phyloP scores from a whole-genome alignment of 1,140 invertebrate species.

The Habropoda laboriosa region DNA sequence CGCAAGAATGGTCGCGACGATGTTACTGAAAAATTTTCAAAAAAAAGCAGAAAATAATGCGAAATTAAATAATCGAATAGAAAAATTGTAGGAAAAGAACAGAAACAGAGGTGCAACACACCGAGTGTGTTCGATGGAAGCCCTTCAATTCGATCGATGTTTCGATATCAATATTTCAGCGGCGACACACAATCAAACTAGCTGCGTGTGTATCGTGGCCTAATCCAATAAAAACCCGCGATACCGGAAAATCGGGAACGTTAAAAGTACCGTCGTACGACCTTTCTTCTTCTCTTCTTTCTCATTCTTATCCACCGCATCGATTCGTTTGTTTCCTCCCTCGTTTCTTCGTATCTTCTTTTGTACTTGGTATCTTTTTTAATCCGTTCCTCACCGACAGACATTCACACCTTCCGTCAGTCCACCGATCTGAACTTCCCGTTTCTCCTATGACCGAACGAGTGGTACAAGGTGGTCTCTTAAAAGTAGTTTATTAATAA shows the following conservation, averaged over 20 bases:
- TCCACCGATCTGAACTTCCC: background rate
- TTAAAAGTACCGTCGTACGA: background rate
- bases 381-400: background rate
- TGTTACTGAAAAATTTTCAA: too few relatives aligned
- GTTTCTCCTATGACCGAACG: constrained; percentile 8
- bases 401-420: too few relatives aligned
- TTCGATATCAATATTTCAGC: constrained; percentile 18
- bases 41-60: too few relatives aligned
- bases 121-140: background rate
- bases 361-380: background rate
- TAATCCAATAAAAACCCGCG: background rate
- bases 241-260: background rate
- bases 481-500: too few relatives aligned
- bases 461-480: constrained; percentile 45
- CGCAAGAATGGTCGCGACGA: background rate
- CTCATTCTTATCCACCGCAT: background rate
- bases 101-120: background rate
- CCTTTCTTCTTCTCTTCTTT: constrained; percentile 12
- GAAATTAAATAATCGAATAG: too few relatives aligned
- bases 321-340: constrained; percentile 6
- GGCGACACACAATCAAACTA: background rate
- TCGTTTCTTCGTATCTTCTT: background rate
- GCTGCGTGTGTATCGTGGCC: background rate
- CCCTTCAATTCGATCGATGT: constrained; percentile 8
- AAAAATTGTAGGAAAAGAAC: too few relatives aligned